Evolutionary conservation across 2,888 invertebrate species (phyloP).

Genomic region (Ornithoptera alexandrae): DNA sequence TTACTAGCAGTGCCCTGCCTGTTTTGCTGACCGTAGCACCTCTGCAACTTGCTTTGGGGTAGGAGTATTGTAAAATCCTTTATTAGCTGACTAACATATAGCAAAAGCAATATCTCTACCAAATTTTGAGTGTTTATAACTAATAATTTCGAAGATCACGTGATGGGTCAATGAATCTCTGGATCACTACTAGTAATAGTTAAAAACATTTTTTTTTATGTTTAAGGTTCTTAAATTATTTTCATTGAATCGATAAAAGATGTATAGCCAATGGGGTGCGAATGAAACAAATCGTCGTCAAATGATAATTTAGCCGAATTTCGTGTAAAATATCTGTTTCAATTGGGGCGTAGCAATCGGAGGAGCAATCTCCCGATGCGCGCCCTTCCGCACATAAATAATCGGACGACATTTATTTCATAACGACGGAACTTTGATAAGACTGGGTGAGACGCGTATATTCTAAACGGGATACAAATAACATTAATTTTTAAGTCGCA

Average conservation of each 20-base stretch:
- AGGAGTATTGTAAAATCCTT: no score
- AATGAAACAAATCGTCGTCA: conserved; percentile 62
- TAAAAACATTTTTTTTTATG: no score
- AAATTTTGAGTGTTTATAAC: no score
- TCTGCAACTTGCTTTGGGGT: no score
- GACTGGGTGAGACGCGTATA: conserved; percentile 37
- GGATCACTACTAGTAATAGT: no score
- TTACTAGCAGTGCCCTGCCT: no score
- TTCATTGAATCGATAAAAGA: conserved; percentile 33
- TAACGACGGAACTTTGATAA: conserved; percentile 72
- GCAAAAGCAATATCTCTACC: no score
- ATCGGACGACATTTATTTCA: conserved; percentile 69
- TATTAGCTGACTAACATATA: no score
- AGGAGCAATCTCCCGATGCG: conserved; percentile 59
- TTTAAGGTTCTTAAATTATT: neutral
- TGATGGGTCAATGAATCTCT: no score
- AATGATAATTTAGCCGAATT: conserved; percentile 64
- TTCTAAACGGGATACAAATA: neutral
- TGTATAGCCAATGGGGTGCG: conserved; percentile 51
- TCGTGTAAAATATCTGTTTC: conserved; percentile 64
- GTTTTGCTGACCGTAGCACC: no score
- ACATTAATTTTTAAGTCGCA: neutral
- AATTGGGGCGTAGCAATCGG: conserved; percentile 64
- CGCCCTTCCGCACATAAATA: conserved; percentile 73
- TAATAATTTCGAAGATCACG: no score